Conservation (phyloP, 2,797 vertebrate species). For the Bovichtus variegatus region DNA sequence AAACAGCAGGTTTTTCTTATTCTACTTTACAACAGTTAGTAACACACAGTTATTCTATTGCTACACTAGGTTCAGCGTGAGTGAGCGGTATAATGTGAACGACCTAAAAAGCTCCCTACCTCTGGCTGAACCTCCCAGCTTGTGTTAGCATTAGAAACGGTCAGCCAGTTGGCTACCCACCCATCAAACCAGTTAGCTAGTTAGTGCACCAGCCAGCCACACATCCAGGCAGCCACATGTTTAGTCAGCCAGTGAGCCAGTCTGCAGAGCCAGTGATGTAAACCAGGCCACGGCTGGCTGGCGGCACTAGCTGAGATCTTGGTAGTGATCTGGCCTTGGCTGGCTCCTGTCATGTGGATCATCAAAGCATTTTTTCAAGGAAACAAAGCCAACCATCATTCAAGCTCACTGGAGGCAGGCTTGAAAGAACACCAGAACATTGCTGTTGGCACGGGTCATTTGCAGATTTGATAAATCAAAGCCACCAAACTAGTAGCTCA, state of each 20-base stretch:
- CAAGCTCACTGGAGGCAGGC: conserved; percentile 36
- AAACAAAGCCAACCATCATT: conserved; percentile 62
- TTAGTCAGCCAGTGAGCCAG: conserved; percentile 50
- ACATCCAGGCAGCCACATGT: conserved; percentile 44
- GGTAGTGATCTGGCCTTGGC: conserved; percentile 71
- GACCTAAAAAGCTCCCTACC: conserved; percentile 53
- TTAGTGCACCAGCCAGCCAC: conserved; percentile 47
- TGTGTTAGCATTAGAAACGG: conserved; percentile 67
- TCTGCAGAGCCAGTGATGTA: conserved; percentile 63
- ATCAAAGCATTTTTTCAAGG: conserved; percentile 67
- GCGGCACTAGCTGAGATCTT: conserved; percentile 61
- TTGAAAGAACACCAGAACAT: conserved; percentile 44
- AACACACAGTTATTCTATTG: not conserved
- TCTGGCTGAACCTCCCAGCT: conserved; percentile 73
- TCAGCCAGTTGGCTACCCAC: conserved; percentile 59
- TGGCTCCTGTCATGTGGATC: conserved; percentile 65
- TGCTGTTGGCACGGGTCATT: conserved; percentile 59
- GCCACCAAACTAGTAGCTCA: conserved; percentile 37
- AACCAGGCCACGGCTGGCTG: conserved; percentile 72
- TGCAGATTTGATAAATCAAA: conserved; percentile 66
- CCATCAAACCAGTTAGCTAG: conserved; percentile 58
- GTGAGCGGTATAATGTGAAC: conserved; percentile 24
- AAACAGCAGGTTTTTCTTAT: not conserved
- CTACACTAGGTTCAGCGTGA: conserved; percentile 9
- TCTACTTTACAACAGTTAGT: not conserved